A percentile compares a stretch with the other conserved stretches of the same genome.
Evolutionary conservation across 2,113 vertebrate species (phyloP).

Genomic region (Upupa epops): DNA sequence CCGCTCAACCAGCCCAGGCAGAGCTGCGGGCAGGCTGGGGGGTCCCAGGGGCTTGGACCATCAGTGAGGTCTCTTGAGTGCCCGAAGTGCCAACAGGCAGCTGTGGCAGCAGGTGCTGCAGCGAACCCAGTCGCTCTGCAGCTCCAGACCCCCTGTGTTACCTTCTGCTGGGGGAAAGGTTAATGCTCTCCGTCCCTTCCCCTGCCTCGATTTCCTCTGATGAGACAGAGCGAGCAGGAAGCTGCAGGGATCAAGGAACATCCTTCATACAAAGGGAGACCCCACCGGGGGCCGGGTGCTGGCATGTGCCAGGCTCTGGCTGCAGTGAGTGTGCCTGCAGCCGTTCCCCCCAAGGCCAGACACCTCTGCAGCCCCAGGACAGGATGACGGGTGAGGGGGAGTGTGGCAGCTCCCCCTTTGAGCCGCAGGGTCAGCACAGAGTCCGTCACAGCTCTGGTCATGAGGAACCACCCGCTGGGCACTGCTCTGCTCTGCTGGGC

Average conservation of each 20-base stretch:
- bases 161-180: not conserved
- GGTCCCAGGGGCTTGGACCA: accelerated
- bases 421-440: not conserved
- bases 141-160: not conserved
- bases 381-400: not conserved
- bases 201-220: too few relatives aligned
- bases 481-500: not conserved
- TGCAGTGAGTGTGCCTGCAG: too few relatives aligned
- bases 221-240: not conserved
- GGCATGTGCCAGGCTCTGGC: too few relatives aligned
- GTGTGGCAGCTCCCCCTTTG: not conserved
- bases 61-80: accelerated
- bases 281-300: too few relatives aligned
- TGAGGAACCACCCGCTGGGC: not conserved
- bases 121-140: not conserved
- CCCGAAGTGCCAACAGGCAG: not conserved
- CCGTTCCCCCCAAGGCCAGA: not conserved
- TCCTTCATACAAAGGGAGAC: not conserved
- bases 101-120: not conserved
- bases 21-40: not conserved
- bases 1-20: not conserved
- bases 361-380: not conserved
- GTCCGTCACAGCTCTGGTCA: not conserved
- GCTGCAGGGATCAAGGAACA: not conserved
- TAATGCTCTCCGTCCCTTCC: not conserved